Evolutionary conservation across 2,888 invertebrate genomes (phyloP).

Genomic region (Lycaena phlaeas): DNA sequence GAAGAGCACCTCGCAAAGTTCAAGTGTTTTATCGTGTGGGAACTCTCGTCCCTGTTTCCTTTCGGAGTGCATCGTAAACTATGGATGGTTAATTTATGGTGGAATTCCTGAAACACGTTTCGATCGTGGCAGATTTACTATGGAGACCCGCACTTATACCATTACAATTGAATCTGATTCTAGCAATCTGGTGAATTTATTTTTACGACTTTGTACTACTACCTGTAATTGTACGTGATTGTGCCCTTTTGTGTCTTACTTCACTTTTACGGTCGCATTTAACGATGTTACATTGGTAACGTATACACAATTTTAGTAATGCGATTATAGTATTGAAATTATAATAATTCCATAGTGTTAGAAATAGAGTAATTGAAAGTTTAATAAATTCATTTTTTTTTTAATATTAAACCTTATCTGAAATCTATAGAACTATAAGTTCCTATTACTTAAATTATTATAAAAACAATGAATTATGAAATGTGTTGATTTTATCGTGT

Average conservation of each 20-base stretch:
- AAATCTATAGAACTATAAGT: too few relatives aligned
- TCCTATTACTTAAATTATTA: too few relatives aligned
- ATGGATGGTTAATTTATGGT: constrained; percentile 64
- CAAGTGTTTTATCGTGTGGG: constrained; percentile 33
- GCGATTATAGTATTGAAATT: too few relatives aligned
- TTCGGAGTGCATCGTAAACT: constrained; percentile 58
- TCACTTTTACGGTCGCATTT: not conserved
- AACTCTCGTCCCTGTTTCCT: constrained; percentile 41
- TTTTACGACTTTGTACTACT: not conserved
- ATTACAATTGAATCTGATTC: constrained; percentile 23
- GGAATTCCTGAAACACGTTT: constrained; percentile 55
- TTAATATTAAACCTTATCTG: too few relatives aligned
- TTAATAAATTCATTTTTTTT: too few relatives aligned
- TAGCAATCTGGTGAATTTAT: not conserved
- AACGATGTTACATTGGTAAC: too few relatives aligned
- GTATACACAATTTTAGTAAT: too few relatives aligned
- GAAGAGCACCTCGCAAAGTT: constrained; percentile 24
- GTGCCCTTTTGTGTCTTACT: not conserved
- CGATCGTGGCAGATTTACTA: constrained; percentile 60
- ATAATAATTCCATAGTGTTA: too few relatives aligned
- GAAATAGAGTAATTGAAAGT: too few relatives aligned
- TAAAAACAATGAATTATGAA: too few relatives aligned
- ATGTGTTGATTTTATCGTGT: too few relatives aligned
- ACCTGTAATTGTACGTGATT: too few relatives aligned
- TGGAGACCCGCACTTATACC: constrained; percentile 43